These are phyloP conservation scores for Peromyscus melanophrys DNA, from an alignment of 2,797 vertebrate genomes.

Conservation along the genomic window DNA sequence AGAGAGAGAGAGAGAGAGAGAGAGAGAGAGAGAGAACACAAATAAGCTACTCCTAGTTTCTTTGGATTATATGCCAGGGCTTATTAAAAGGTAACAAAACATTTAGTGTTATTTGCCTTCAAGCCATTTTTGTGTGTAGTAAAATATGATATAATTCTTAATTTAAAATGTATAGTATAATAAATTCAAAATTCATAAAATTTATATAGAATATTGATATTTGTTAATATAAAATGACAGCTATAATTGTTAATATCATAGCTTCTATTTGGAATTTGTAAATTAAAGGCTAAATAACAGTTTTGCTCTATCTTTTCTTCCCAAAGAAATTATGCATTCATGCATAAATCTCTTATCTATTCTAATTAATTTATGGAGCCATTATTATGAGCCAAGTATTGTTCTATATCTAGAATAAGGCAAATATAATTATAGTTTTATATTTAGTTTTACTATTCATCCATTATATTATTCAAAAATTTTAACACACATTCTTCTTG, in stretches of 20 bases:
- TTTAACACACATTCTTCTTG: neutral
- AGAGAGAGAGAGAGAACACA: neutral
- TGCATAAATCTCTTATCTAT: neutral
- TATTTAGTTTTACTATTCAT: neutral
- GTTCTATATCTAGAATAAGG: neutral
- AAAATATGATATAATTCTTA: neutral
- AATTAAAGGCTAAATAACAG: neutral
- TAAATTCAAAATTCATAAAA: conserved; percentile 17
- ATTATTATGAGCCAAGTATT: neutral
- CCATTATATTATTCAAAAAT: neutral
- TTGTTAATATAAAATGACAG: conserved; percentile 30
- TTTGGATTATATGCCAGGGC: neutral
- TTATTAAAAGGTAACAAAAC: neutral
- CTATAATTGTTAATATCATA: neutral
- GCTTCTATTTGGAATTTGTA: conserved; percentile 21
- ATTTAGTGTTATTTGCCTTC: neutral
- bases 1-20: no score
- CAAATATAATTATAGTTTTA: neutral
- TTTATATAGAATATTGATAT: neutral
- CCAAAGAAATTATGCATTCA: neutral
- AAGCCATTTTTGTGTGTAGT: neutral
- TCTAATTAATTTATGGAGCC: neutral
- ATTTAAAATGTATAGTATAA: neutral
- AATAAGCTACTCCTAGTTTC: neutral
- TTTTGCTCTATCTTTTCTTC: neutral